phyloP scores from a whole-genome alignment of 2,888 invertebrate species.

The Melanophora roralis region DNA sequence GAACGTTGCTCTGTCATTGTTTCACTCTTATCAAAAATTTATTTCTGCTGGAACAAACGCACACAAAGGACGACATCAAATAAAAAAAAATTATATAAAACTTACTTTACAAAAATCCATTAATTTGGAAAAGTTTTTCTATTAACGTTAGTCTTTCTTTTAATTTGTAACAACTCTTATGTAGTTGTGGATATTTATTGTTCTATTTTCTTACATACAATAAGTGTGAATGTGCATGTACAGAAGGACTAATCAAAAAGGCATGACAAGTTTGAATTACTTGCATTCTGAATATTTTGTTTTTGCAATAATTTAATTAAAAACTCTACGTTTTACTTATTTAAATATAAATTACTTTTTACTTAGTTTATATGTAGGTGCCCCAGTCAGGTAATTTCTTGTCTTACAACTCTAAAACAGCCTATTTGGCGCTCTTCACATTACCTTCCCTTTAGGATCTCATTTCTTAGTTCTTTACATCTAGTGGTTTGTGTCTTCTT shows the following conservation, averaged over 20 bases:
- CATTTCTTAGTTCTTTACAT: too few relatives aligned
- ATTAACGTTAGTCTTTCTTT: constrained; percentile 32
- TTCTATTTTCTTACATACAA: background rate
- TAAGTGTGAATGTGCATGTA: constrained; percentile 5
- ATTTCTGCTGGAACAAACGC: constrained; percentile 26
- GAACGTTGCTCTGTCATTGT: background rate
- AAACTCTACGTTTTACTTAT: background rate
- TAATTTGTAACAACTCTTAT: background rate
- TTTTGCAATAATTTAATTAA: background rate
- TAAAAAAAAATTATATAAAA: background rate
- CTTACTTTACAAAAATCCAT: constrained; percentile 23
- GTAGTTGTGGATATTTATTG: background rate
- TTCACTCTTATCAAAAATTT: constrained; percentile 31
- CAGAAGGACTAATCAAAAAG: constrained; percentile 10
- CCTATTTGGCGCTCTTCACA: too few relatives aligned
- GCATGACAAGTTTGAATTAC: constrained; percentile 1
- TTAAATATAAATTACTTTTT: constrained; percentile 51
- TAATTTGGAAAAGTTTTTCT: constrained; percentile 54
- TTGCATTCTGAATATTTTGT: background rate
- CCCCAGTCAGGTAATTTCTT: background rate
- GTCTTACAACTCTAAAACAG: too few relatives aligned
- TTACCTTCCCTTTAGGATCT: too few relatives aligned
- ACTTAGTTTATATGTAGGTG: constrained; percentile 24
- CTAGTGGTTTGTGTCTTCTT: too few relatives aligned
- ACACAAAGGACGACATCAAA: background rate